Evolutionary conservation across 2,797 vertebrate genomes (phyloP).

Genomic region (Lepilemur septentrionalis): DNA sequence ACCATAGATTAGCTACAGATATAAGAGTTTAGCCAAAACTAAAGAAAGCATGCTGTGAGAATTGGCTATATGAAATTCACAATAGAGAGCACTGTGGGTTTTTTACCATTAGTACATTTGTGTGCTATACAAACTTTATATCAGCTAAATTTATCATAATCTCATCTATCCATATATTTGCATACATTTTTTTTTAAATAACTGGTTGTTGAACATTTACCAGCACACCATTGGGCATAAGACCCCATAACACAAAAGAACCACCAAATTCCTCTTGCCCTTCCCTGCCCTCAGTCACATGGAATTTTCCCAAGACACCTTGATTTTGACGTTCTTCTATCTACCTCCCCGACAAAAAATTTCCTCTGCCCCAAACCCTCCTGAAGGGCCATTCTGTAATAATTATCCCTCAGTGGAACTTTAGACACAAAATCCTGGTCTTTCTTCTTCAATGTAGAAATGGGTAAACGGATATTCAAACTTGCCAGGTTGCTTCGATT

Average conservation of each 20-base stretch:
- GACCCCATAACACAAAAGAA: background rate
- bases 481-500: background rate
- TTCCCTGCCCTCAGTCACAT: background rate
- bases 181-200: background rate
- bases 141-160: background rate
- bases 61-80: background rate
- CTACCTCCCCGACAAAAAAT: background rate
- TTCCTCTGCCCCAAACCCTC: background rate
- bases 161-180: background rate
- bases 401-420: background rate
- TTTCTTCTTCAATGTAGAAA: background rate
- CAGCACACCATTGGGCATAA: fast-evolving
- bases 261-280: background rate
- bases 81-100: background rate
- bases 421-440: background rate
- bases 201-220: background rate
- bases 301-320: background rate
- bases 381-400: background rate
- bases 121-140: background rate
- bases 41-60: background rate
- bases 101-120: background rate
- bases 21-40: background rate
- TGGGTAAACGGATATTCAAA: background rate
- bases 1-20: background rate
- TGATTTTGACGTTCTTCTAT: background rate